Evolutionary conservation across 2,888 invertebrate genomes (phyloP), one percentile per base, ranked within the genome.

Genomic region (Strigamia crassipes): DNA sequence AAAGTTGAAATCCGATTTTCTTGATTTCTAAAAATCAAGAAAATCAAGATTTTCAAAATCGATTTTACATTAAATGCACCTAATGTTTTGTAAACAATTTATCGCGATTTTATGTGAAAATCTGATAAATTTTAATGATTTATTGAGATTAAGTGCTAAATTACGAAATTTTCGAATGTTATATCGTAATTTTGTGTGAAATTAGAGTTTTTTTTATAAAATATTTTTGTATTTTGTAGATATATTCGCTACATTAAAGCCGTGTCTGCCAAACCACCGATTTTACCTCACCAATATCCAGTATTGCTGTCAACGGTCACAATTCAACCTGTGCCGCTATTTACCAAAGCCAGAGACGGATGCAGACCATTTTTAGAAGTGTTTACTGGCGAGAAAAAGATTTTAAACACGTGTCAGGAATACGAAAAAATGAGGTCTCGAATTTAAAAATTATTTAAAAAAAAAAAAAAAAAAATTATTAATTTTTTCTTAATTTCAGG

Each of bases 301-400:
- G 91, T 97, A 4, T 92, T 93, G n/a, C 88, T 98, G 83, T 92
- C 94, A 66, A 93, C 94, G 6, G 86, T 98, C 12, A 92, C 93
- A 18, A 91, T 98, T 86, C 92, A 94, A 85, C 97, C 97, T 0
- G 93, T 97, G 77, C 98, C 98, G 2, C 89, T 96, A 21, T 98
- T 97, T 89, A 98, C 96, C 12, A 95, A 95, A 90, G 38, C 82
- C 85, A 93, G 94, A 84, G 97, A 96, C 88, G 98, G 98, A 0
- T 97, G 97, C 87, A 91, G 97, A 83, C 96, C 97, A 8, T 97
- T 94, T 88, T 91, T 96, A 82, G 97, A 98, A 88, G 92, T 98
- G 31, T 96, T 93, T 88, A 94, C 94, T 86, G 96, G 96, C 86
- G 96, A 96, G 85, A 92, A 94, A 81, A 90, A 94, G 85, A 89